Evolutionary conservation across 2,797 vertebrate genomes (phyloP), one percentile per base, ranked within the genome.

Genomic region (Macroramphosus scolopax): DNA sequence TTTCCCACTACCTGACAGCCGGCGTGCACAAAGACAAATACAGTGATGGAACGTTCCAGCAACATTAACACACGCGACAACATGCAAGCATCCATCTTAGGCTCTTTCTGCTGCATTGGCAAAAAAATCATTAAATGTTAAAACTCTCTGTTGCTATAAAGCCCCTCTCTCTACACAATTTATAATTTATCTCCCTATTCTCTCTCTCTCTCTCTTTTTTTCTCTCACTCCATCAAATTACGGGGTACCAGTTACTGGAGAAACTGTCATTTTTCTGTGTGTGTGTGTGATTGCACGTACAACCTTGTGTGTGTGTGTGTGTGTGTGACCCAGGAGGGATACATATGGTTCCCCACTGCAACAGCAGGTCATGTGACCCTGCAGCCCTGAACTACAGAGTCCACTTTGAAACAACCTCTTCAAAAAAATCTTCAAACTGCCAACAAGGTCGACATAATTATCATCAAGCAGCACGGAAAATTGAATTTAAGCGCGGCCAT

Each of bases 81-180:
- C 77, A 77, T 66, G 70, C 68, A 52, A 75, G 68, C 75, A 73
- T 78, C 74, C 71, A 78, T 79, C 62, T 80, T 64, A 63, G 63
- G 36, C 59, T 77, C 66, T 75, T 75, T 75, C 78, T 81, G 72
- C 68, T 76, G 66, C 79, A 83, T 47, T 54, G 65, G 47, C 65
- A 69, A 73, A 54, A 35, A 82, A 73, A 81, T 77, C 75, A 88
- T 88, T 87, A 91, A 86, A 90, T 73, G 82, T 89, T 91, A 91
- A 91, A 91, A 91, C 80, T 81, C 77, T 83, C 74, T 75, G 78
- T 86, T 91, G 86, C 77, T 60, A 81, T 78, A 78, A 81, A 88
- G 83, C 77, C 82, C 82, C 84, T 62, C 72, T 84, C 75, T 78
- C 79, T 68, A 75, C 62, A 73, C 44, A 51, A 87, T 86, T 85